Conservation (phyloP, 2,797 vertebrate genomes). For the Parambassis ranga region DNA sequence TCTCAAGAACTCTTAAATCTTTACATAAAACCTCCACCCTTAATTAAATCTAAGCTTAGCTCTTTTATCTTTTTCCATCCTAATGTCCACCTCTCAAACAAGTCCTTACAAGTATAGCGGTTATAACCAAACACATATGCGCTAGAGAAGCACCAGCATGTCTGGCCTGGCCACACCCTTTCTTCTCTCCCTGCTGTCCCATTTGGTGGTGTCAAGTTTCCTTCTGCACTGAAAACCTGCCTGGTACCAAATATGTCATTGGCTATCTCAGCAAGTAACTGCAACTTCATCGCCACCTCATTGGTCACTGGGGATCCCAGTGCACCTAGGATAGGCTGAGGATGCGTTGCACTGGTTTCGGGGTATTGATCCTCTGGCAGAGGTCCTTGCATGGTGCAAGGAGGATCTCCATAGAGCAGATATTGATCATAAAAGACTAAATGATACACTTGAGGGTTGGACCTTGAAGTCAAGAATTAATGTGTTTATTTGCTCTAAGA, state of each 20-base stretch:
- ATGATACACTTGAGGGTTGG: conserved; percentile 10
- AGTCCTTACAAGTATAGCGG: conserved; percentile 16
- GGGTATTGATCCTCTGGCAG: conserved; percentile 55
- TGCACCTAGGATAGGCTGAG: conserved; percentile 51
- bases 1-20: neutral
- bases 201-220: conserved; percentile 72
- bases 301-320: conserved; percentile 56
- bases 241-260: conserved; percentile 70
- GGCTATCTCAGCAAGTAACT: conserved; percentile 60
- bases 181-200: conserved; percentile 51
- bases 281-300: conserved; percentile 57
- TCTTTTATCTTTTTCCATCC: neutral
- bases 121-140: conserved; percentile 5
- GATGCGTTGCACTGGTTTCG: conserved; percentile 36
- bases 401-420: conserved; percentile 34
- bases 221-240: conserved; percentile 68
- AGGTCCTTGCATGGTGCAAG: conserved; percentile 26
- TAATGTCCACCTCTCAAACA: conserved; percentile 32
- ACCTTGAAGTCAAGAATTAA: neutral
- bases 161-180: conserved; percentile 71
- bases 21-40: neutral
- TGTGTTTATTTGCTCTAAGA: neutral
- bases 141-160: conserved; percentile 64
- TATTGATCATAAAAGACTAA: conserved; percentile 36
- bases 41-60: neutral